A percentile compares a stretch with the other conserved stretches of the same genome.
These are phyloP conservation scores for Xyliphius kryptos DNA, from an alignment of 2,113 vertebrate genomes.

Conservation along the genomic window DNA sequence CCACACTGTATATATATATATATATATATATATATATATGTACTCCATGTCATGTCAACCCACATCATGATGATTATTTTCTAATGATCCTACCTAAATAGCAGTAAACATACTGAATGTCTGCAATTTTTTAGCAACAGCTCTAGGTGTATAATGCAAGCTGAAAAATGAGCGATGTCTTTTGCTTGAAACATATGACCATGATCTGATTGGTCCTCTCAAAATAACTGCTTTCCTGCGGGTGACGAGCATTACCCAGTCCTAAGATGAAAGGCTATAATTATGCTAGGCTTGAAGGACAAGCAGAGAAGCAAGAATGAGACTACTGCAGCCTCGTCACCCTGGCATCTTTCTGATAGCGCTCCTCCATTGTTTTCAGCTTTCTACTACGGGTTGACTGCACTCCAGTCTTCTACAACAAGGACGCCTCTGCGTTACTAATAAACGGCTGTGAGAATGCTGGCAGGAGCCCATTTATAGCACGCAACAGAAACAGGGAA, in stretches of 20 bases:
- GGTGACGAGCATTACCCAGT: slow-evolving; percentile 15
- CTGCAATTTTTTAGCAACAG: too few relatives aligned
- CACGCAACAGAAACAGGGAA: slow-evolving; percentile 15
- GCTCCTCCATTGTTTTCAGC: slow-evolving; percentile 14
- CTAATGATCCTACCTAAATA: too few relatives aligned
- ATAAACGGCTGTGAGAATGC: slow-evolving; percentile 27
- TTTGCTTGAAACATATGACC: slow-evolving; percentile 25
- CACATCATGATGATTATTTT: too few relatives aligned
- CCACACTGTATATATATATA: too few relatives aligned
- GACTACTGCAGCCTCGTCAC: slow-evolving; percentile 33
- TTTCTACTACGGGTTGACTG: slow-evolving; percentile 17
- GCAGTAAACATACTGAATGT: too few relatives aligned
- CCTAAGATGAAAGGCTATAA: slow-evolving; percentile 35
- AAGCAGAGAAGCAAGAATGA: slow-evolving; percentile 15
- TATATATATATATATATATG: too few relatives aligned
- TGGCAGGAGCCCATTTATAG: slow-evolving; percentile 19
- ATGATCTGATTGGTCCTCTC: slow-evolving; percentile 20
- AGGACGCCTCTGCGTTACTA: slow-evolving; percentile 28
- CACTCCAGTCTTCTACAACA: slow-evolving; percentile 22
- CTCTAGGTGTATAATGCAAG: too few relatives aligned
- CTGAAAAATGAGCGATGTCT: too few relatives aligned
- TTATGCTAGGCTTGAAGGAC: slow-evolving; percentile 31
- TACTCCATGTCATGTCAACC: too few relatives aligned
- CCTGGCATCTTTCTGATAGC: slow-evolving; percentile 34
- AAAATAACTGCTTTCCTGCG: slow-evolving; percentile 29